These are phyloP conservation scores for Acleris literana DNA, from an alignment of 2,888 invertebrate genomes.

Conservation along the genomic window DNA sequence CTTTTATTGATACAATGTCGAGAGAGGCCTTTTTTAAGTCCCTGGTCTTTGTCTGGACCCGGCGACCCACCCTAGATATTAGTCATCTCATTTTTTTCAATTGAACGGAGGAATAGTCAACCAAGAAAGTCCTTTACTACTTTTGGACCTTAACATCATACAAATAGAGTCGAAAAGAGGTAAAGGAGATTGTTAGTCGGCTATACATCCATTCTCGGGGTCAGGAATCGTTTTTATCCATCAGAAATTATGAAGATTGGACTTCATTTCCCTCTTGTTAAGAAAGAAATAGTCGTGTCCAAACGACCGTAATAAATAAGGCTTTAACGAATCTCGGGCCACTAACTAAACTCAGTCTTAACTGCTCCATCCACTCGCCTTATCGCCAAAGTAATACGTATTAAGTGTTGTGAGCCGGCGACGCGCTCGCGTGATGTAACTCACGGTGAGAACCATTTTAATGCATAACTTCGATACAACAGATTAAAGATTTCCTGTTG, in stretches of 20 bases:
- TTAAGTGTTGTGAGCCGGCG: constrained; percentile 34
- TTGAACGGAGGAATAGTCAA: no score
- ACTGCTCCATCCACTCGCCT: constrained; percentile 37
- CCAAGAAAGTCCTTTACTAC: no score
- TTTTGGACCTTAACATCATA: no score
- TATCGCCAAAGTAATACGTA: constrained; percentile 36
- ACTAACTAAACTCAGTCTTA: constrained; percentile 31
- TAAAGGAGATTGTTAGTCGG: no score
- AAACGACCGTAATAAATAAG: constrained; percentile 34
- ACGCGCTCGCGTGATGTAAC: constrained; percentile 29
- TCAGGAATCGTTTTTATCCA: constrained; percentile 1
- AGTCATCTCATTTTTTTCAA: no score
- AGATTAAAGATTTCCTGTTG: constrained; percentile 26
- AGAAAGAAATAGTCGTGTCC: constrained; percentile 24
- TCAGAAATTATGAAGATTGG: constrained; percentile 31
- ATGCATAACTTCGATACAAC: constrained; percentile 32
- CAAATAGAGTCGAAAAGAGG: no score
- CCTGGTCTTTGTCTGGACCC: no score
- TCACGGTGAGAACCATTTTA: constrained; percentile 15
- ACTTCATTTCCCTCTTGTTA: constrained; percentile 31
- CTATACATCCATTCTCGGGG: neutral
- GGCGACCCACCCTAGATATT: no score
- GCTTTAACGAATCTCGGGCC: constrained; percentile 32
- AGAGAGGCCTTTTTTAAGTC: no score
- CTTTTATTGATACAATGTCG: no score